These are phyloP conservation scores for Heliconius melpomene DNA, from an alignment of 1,140 invertebrate genomes.

Conservation along the genomic window DNA sequence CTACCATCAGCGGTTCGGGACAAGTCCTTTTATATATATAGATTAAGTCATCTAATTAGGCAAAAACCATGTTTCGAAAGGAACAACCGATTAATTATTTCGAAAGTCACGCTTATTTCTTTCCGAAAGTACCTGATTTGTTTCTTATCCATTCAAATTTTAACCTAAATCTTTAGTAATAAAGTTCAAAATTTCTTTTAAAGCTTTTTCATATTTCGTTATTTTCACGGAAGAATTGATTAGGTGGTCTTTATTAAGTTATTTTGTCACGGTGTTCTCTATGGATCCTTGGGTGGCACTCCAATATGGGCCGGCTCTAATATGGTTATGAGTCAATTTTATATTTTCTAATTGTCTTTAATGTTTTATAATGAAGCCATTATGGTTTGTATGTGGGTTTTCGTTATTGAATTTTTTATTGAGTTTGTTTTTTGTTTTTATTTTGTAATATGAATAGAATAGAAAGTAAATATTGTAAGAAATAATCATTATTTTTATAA, in stretches of 20 bases:
- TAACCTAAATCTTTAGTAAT: neutral
- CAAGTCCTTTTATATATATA: no score
- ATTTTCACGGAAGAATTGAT: constrained; percentile 6
- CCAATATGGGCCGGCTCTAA: neutral
- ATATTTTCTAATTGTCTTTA: constrained; percentile 9
- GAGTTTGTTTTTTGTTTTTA: neutral
- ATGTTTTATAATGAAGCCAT: neutral
- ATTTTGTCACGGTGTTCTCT: neutral
- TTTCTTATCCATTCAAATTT: neutral
- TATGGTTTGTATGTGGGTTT: neutral
- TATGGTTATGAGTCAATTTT: neutral
- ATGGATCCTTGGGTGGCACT: constrained; percentile 7
- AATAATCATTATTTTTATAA: neutral
- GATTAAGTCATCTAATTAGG: neutral
- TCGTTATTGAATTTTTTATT: neutral
- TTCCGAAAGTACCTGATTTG: neutral
- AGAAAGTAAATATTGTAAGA: neutral
- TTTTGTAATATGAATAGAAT: neutral
- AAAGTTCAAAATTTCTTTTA: neutral
- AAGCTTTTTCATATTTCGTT: neutral
- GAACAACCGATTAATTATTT: neutral
- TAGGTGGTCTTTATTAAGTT: neutral
- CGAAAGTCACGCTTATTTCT: neutral
- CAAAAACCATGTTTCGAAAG: neutral
- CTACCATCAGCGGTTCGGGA: no score